Conservation (phyloP, 2,113 vertebrate genomes). For the Hirundichthys speculiger region DNA sequence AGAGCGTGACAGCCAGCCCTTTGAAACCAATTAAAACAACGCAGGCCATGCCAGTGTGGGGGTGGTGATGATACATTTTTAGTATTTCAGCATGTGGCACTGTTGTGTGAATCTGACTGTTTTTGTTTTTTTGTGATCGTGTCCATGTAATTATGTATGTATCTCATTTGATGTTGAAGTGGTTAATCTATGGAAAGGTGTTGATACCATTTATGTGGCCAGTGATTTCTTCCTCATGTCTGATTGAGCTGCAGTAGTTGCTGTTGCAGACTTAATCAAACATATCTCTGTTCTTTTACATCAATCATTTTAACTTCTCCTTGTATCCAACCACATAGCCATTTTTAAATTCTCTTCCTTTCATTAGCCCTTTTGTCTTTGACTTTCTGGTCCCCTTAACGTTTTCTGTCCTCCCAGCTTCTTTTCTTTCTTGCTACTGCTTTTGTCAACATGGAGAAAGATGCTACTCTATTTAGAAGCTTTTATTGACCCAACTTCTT, state of each 20-base stretch:
- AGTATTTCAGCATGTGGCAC: slow-evolving; percentile 33
- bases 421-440: background rate
- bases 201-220: background rate
- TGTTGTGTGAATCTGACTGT: slow-evolving; percentile 11
- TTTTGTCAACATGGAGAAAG: background rate
- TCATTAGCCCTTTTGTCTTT: background rate
- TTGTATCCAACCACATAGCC: background rate
- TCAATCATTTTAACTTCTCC: background rate
- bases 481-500: slow-evolving; percentile 26
- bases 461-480: slow-evolving; percentile 5
- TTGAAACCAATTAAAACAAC: slow-evolving; percentile 78
- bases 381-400: background rate
- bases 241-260: slow-evolving; percentile 30
- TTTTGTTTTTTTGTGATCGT: slow-evolving; percentile 18
- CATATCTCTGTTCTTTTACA: no score
- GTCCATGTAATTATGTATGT: slow-evolving; percentile 4
- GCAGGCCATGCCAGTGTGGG: slow-evolving; percentile 33
- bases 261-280: slow-evolving; percentile 7
- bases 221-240: slow-evolving; percentile 26
- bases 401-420: background rate
- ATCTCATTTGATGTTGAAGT: no score
- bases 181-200: no score
- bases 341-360: background rate
- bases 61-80: slow-evolving; percentile 20
- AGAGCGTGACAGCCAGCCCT: slow-evolving; percentile 69